phyloP scores from a whole-genome alignment of 2,888 invertebrate species.

The Epinotia ramella region DNA sequence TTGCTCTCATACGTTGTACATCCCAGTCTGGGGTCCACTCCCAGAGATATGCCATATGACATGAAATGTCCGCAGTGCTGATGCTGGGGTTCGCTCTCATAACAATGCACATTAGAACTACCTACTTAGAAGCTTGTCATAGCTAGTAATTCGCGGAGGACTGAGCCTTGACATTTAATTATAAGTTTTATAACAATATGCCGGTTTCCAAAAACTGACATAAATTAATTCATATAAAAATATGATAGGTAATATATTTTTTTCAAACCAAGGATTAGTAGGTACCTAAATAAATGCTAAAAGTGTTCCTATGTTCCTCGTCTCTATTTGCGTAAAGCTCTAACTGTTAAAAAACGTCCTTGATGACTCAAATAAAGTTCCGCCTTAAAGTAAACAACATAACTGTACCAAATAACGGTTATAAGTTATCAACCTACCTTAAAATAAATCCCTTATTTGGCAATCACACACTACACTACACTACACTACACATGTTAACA shows the following conservation, averaged over 20 bases:
- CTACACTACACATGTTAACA: conserved; percentile 49
- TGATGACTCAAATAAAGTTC: conserved; percentile 77
- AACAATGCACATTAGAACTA: background rate
- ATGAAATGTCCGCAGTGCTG: too few relatives aligned
- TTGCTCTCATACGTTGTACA: too few relatives aligned
- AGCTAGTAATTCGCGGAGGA: background rate
- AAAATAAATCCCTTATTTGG: conserved; percentile 41
- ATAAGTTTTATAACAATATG: background rate
- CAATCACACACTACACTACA: conserved; percentile 42
- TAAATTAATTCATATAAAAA: too few relatives aligned
- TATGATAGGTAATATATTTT: background rate
- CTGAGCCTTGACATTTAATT: too few relatives aligned
- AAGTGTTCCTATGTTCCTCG: background rate
- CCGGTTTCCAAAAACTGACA: background rate
- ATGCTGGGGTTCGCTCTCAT: too few relatives aligned
- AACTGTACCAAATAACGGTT: conserved; percentile 57
- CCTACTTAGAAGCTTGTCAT: background rate
- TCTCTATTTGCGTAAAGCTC: conserved; percentile 36
- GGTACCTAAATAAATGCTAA: background rate
- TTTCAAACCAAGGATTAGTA: background rate
- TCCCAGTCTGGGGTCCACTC: too few relatives aligned
- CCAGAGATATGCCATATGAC: too few relatives aligned
- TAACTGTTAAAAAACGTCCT: conserved; percentile 60
- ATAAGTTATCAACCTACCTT: conserved; percentile 55
- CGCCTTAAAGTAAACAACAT: conserved; percentile 58